A percentile compares a stretch with the other conserved stretches of the same genome.
Evolutionary conservation across 2,113 vertebrate species (phyloP).

Genomic region (Etheostoma cragini): DNA sequence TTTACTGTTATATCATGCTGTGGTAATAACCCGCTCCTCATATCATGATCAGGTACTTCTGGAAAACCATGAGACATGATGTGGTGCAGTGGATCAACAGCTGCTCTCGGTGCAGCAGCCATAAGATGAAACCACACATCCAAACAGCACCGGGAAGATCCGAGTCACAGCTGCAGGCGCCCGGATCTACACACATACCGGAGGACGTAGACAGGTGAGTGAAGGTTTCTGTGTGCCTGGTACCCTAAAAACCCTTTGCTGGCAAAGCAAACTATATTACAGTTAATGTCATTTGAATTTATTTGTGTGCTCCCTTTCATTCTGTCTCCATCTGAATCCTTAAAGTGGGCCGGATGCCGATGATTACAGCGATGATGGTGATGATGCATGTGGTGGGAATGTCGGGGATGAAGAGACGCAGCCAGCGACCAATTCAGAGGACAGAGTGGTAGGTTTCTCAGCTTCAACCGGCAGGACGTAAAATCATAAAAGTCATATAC

Average conservation of each 20-base stretch:
- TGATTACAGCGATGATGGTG: background rate
- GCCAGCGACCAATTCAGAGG: background rate
- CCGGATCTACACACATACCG: background rate
- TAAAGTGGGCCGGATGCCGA: slow-evolving; percentile 24
- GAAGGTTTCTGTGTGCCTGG: background rate
- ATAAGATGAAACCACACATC: slow-evolving; percentile 6
- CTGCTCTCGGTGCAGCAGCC: slow-evolving; percentile 67
- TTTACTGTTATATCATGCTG: background rate
- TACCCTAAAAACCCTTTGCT: no score
- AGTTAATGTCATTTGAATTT: background rate
- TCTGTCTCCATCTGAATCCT: background rate
- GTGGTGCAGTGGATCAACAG: slow-evolving; percentile 74
- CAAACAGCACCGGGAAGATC: background rate
- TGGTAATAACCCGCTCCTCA: background rate
- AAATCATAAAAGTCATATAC: no score
- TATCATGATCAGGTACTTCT: slow-evolving; percentile 66
- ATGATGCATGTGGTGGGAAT: background rate
- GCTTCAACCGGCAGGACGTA: no score
- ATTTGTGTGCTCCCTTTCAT: background rate
- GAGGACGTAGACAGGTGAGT: slow-evolving; percentile 43
- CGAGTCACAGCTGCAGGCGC: background rate
- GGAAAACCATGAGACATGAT: slow-evolving; percentile 74
- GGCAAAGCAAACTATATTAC: no score
- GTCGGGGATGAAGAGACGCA: slow-evolving; percentile 15
- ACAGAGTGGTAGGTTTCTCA: slow-evolving; percentile 11